Evolutionary conservation across 2,113 vertebrate genomes (phyloP).

Genomic region (Phalacrocorax brasilianus): DNA sequence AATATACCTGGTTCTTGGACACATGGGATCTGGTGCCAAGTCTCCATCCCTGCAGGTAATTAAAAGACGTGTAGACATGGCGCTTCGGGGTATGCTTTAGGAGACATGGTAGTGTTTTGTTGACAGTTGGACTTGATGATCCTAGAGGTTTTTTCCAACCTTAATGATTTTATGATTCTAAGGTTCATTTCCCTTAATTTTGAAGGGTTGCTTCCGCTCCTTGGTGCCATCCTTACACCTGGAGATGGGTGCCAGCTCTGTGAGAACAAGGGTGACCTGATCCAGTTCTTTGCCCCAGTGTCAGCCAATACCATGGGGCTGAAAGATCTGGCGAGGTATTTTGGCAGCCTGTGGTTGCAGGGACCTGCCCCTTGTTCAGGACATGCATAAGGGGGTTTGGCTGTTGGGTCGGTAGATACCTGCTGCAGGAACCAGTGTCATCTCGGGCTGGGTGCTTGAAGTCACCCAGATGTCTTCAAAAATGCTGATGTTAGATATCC

Average conservation of each 20-base stretch:
- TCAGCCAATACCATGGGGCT: neutral
- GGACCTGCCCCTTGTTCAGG: neutral
- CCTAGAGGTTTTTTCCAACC: no score
- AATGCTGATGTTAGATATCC: neutral
- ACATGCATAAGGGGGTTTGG: neutral
- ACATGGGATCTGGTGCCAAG: rapidly evolving
- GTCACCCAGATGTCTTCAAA: neutral
- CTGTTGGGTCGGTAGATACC: neutral
- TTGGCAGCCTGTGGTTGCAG: neutral
- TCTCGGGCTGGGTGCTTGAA: neutral
- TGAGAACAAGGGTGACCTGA: neutral
- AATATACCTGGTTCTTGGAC: neutral
- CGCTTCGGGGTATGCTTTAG: no score
- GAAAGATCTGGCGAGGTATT: neutral
- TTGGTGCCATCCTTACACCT: neutral
- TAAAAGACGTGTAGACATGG: no score
- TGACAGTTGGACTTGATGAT: no score
- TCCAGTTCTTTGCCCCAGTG: rapidly evolving
- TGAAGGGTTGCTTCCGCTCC: rapidly evolving
- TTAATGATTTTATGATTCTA: no score
- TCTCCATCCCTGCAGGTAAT: no score
- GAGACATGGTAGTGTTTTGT: no score
- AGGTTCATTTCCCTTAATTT: neutral
- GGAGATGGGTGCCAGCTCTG: neutral
- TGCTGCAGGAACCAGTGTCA: neutral